These are phyloP conservation scores for Gnathonemus echidnorhynchus DNA, from an alignment of 2,113 vertebrate genomes.

Conservation along the genomic window DNA sequence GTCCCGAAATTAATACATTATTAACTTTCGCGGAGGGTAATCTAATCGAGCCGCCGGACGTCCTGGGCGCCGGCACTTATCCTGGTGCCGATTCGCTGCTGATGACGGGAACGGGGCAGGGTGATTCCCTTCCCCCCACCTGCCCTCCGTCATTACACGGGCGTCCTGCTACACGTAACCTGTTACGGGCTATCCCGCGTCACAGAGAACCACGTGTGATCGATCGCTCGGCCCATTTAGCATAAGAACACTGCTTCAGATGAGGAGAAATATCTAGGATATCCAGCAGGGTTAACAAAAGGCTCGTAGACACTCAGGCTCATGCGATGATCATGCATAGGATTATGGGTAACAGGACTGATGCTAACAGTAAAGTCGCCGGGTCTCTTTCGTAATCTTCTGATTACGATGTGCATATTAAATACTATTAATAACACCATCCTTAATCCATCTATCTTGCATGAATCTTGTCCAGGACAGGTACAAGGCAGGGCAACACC, in stretches of 20 bases:
- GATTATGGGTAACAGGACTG: neutral
- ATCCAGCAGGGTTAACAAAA: neutral
- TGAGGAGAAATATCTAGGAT: neutral
- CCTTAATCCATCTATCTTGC: neutral
- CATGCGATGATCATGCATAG: neutral
- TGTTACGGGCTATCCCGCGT: conserved; percentile 1
- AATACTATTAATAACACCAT: neutral
- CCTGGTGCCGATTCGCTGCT: conserved; percentile 58
- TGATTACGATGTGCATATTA: neutral
- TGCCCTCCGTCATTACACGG: neutral
- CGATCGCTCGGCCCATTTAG: conserved; percentile 48
- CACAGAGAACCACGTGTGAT: conserved; percentile 51
- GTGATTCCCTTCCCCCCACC: neutral
- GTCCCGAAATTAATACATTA: conserved; percentile 89
- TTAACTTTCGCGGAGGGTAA: conserved; percentile 81
- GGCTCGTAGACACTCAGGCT: neutral
- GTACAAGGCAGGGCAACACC: neutral
- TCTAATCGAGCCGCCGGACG: conserved; percentile 80
- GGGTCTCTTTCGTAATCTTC: neutral
- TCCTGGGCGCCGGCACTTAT: conserved; percentile 67
- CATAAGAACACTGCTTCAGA: neutral
- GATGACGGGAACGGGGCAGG: conserved; percentile 34
- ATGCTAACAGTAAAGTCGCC: neutral
- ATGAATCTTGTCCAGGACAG: neutral
- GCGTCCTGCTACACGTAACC: neutral